Evolutionary conservation across 2,113 vertebrate species (phyloP).

Genomic region (Prietella phreatophila): DNA sequence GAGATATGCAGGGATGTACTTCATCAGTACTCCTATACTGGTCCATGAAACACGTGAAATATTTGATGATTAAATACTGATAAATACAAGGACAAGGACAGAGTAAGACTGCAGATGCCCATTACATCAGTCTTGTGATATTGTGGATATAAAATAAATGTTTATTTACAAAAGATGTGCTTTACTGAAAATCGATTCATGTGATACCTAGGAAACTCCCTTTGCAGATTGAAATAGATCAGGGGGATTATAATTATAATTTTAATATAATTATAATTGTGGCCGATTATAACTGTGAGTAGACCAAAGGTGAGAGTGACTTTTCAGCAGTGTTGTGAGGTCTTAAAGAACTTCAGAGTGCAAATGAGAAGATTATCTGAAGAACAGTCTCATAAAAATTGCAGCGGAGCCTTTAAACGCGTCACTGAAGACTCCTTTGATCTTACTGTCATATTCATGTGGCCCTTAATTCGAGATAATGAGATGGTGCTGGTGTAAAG

Average conservation of each 20-base stretch:
- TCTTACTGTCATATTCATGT: constrained; percentile 56
- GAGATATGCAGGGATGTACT: constrained; percentile 34
- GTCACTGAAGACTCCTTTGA: constrained; percentile 61
- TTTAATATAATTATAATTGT: no score
- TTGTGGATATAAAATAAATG: neutral
- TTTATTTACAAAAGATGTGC: neutral
- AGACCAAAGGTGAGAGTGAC: neutral
- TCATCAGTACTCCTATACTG: constrained; percentile 38
- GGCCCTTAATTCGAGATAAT: constrained; percentile 60
- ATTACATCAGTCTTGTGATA: neutral
- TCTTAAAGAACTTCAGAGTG: constrained; percentile 49
- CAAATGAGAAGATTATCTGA: constrained; percentile 42
- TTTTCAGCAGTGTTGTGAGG: constrained; percentile 10
- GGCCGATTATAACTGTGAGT: neutral
- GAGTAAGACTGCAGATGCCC: neutral
- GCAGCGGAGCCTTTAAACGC: constrained; percentile 51
- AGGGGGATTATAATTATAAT: neutral
- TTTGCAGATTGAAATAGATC: neutral
- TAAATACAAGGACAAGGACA: neutral
- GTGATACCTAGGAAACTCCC: neutral
- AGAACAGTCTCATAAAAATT: constrained; percentile 46
- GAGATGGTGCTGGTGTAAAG: constrained; percentile 58
- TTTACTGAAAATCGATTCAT: neutral
- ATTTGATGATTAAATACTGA: neutral
- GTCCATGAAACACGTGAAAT: constrained; percentile 1